phyloP scores from a whole-genome alignment of 2,888 invertebrate genomes.

The Anodontia alba region DNA sequence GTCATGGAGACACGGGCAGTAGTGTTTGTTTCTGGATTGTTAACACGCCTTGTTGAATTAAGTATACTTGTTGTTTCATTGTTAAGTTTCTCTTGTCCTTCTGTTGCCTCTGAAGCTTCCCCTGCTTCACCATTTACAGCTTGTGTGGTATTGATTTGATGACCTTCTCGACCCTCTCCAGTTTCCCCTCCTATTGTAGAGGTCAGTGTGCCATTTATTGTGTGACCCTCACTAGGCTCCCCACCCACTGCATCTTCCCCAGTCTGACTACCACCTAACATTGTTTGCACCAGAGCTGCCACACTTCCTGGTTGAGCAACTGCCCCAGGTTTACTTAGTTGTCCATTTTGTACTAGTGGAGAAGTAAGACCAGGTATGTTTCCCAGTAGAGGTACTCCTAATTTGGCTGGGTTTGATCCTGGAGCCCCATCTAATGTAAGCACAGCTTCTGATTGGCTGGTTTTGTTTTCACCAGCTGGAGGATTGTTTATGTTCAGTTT shows the following conservation, averaged over 20 bases:
- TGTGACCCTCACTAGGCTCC: not conserved
- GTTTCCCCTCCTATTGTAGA: not conserved
- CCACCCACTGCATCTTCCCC: conserved; percentile 15
- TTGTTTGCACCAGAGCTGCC: conserved; percentile 37
- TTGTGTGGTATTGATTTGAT: not conserved
- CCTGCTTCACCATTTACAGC: not conserved
- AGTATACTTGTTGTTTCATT: not conserved
- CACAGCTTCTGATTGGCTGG: conserved; percentile 18
- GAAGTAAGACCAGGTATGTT: not conserved
- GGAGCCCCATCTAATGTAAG: conserved; percentile 42
- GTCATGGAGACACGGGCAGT: too few species aligned
- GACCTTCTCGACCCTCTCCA: not conserved
- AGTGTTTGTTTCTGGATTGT: too few species aligned
- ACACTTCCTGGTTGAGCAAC: conserved; percentile 31
- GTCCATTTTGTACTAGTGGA: conserved; percentile 24
- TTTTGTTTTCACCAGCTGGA: not conserved
- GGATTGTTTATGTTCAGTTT: conserved; percentile 9
- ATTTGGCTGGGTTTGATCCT: not conserved
- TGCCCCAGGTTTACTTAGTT: not conserved
- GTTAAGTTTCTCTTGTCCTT: not conserved
- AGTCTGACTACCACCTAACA: conserved; percentile 9
- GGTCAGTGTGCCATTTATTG: not conserved
- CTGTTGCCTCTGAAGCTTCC: conserved; percentile 7
- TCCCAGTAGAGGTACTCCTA: not conserved
- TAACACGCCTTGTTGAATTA: too few species aligned